phyloP scores from a whole-genome alignment of 2,888 invertebrate genomes.

The Abrostola tripartita region DNA sequence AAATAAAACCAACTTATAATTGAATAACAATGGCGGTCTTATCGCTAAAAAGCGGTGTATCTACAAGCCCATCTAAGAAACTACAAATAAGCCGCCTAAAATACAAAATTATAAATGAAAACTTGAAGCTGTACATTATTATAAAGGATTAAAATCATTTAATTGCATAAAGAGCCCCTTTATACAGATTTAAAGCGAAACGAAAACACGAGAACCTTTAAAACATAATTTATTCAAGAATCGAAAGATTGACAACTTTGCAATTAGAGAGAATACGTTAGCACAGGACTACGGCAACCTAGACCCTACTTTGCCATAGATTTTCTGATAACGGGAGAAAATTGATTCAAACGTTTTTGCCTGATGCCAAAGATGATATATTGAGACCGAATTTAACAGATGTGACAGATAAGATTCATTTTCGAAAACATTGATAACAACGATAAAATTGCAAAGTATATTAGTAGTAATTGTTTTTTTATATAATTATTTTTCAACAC shows the following conservation, averaged over 20 bases:
- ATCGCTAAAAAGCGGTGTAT: too few species aligned
- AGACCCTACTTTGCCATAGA: conserved; percentile 35
- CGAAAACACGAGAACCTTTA: conserved; percentile 30
- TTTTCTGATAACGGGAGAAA: conserved; percentile 37
- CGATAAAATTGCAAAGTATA: too few species aligned
- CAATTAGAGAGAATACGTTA: conserved; percentile 65
- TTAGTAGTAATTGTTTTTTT: too few species aligned
- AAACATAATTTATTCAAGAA: conserved; percentile 35
- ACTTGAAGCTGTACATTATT: not conserved
- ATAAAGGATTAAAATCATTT: not conserved
- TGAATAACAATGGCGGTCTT: too few species aligned
- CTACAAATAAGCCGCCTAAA: not conserved
- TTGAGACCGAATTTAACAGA: not conserved
- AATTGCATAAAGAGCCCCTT: not conserved
- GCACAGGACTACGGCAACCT: conserved; percentile 22
- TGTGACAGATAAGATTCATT: too few species aligned
- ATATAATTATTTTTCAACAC: too few species aligned
- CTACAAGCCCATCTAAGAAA: not conserved
- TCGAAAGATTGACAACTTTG: conserved; percentile 65
- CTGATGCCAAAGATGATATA: conserved; percentile 23
- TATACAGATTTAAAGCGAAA: conserved; percentile 7
- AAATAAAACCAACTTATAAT: too few species aligned
- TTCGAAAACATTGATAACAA: too few species aligned
- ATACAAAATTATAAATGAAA: not conserved
- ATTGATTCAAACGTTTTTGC: conserved; percentile 29